phyloP scores from a whole-genome alignment of 2,797 vertebrate species.

The Sebastes ruberrimus region DNA sequence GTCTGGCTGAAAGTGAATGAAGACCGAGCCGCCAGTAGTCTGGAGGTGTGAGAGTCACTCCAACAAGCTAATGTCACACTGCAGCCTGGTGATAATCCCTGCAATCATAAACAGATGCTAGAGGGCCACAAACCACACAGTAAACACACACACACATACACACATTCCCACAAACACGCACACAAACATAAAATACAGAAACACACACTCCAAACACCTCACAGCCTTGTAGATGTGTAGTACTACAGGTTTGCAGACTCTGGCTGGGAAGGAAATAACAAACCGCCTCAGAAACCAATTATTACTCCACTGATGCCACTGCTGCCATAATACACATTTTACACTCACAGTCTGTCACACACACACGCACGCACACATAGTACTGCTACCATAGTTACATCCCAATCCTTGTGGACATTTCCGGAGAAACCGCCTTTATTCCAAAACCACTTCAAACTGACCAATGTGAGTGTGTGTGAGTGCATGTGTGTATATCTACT shows the following conservation, averaged over 20 bases:
- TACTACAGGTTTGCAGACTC: constrained; percentile 1
- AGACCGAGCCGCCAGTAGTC: constrained; percentile 41
- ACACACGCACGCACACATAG: not conserved
- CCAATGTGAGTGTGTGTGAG: not conserved
- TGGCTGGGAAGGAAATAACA: constrained; percentile 32
- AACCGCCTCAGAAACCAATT: constrained; percentile 52
- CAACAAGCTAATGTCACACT: constrained; percentile 68
- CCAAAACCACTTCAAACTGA: constrained; percentile 31
- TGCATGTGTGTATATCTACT: not conserved
- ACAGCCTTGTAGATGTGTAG: not conserved
- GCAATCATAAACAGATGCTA: constrained; percentile 79
- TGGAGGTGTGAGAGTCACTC: constrained; percentile 69
- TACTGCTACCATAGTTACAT: constrained; percentile 24
- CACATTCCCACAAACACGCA: not conserved
- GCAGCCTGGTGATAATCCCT: constrained; percentile 76
- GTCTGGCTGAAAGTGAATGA: constrained; percentile 55
- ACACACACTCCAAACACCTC: constrained; percentile 9
- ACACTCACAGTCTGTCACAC: not conserved
- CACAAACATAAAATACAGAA: constrained; percentile 15
- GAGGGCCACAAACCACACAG: constrained; percentile 62
- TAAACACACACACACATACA: constrained; percentile 42
- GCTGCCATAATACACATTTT: constrained; percentile 26
- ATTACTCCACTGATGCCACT: constrained; percentile 31
- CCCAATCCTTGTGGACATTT: constrained; percentile 25
- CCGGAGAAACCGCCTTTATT: not conserved